A percentile compares a stretch with the other conserved stretches of the same genome.
phyloP scores from a whole-genome alignment of 1,140 invertebrate genomes.

The Aphelenchoides avenae region DNA sequence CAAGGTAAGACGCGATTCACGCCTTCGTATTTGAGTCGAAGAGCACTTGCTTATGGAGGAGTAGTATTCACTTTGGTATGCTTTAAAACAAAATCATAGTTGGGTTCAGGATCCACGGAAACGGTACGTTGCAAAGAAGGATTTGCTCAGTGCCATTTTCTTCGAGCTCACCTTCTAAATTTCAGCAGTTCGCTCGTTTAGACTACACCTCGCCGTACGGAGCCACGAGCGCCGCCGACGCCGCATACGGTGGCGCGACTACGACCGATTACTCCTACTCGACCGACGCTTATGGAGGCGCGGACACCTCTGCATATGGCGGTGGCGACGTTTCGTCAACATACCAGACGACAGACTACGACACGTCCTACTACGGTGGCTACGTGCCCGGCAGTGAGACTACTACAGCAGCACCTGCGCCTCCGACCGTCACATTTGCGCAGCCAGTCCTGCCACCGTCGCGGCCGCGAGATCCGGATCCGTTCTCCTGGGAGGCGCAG shows the following conservation, averaged over 20 bases:
- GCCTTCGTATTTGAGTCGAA: too few species aligned
- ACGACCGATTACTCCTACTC: not conserved
- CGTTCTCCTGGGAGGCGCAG: conserved; percentile 53
- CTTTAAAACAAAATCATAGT: too few species aligned
- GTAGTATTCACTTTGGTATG: too few species aligned
- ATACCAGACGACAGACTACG: conserved; percentile 11
- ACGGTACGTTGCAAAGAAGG: too few species aligned
- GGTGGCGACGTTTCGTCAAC: not conserved
- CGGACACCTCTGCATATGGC: conserved; percentile 2
- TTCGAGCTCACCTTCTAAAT: too few species aligned
- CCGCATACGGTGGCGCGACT: not conserved
- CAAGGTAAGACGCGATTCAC: too few species aligned
- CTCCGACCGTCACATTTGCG: conserved; percentile 1
- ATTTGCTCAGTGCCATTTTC: too few species aligned
- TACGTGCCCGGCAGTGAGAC: not conserved
- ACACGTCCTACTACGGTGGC: not conserved
- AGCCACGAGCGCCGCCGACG: too few species aligned
- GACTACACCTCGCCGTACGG: too few species aligned
- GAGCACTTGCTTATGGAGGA: too few species aligned
- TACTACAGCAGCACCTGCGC: not conserved
- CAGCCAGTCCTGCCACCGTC: conserved; percentile 31
- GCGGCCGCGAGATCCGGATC: conserved; percentile 36
- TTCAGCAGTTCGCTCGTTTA: too few species aligned
- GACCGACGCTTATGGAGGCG: not conserved
- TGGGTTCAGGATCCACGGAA: too few species aligned